Evolutionary conservation across 2,888 invertebrate species (phyloP).

Genomic region (Lasioglossum leucozonium): DNA sequence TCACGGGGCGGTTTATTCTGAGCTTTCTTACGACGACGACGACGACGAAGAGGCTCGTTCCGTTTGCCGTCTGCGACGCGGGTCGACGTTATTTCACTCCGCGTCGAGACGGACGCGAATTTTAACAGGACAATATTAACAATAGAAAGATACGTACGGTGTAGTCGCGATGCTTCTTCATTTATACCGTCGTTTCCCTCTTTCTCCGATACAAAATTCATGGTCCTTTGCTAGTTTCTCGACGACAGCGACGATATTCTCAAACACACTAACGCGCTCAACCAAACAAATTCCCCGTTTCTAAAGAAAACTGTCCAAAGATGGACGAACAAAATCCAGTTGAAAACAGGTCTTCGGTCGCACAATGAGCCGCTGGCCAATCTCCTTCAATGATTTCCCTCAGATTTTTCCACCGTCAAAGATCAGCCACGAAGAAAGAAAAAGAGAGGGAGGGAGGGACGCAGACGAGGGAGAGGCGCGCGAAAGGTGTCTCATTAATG

Average conservation of each 20-base stretch:
- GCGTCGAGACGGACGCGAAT: not conserved
- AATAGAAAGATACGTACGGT: constrained; percentile 33
- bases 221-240: not conserved
- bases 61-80: not conserved
- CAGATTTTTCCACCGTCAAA: not conserved
- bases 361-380: not conserved
- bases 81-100: constrained; percentile 8
- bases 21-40: constrained; percentile 19
- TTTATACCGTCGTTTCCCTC: constrained; percentile 1
- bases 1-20: constrained; percentile 37
- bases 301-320: not conserved
- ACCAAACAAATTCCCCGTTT: not conserved
- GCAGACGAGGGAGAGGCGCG: not conserved
- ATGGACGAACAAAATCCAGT: not conserved
- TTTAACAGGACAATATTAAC: constrained; percentile 42
- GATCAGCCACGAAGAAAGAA: not conserved
- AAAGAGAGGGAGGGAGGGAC: not conserved
- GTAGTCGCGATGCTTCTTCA: constrained; percentile 23
- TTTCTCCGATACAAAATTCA: not conserved
- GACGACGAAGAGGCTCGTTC: not conserved
- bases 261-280: not conserved
- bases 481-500: constrained; percentile 27
- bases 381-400: not conserved
- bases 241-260: not conserved
- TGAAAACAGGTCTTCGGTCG: not conserved